A percentile compares a stretch with the other conserved stretches of the same genome.
Evolutionary conservation across 2,888 invertebrate species (phyloP).

Genomic region (Dasypolia templi): DNA sequence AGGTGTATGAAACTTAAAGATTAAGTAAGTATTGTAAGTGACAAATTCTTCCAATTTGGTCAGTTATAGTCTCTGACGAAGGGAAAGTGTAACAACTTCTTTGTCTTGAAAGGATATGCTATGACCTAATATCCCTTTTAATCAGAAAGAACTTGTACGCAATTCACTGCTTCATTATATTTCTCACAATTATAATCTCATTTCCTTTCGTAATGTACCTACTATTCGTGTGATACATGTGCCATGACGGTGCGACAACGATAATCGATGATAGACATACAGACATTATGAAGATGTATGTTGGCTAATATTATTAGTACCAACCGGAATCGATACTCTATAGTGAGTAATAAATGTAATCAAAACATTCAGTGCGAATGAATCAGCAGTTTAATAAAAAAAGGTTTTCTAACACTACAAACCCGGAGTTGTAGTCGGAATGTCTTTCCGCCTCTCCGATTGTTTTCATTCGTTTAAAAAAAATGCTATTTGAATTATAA

Average conservation of each 20-base stretch:
- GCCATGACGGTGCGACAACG: constrained; percentile 40
- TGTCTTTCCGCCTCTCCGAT: background rate
- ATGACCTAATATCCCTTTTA: constrained; percentile 32
- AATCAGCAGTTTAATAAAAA: constrained; percentile 25
- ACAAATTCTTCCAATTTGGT: background rate
- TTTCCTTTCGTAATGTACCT: constrained; percentile 54
- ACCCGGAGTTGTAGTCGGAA: background rate
- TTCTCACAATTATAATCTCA: constrained; percentile 49
- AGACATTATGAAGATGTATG: constrained; percentile 12
- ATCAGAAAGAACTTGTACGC: constrained; percentile 7
- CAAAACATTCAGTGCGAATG: constrained; percentile 39
- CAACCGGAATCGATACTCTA: constrained; percentile 28
- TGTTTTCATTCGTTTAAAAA: no score
- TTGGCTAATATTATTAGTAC: constrained; percentile 26
- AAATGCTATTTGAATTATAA: no score
- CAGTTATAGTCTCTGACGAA: no score
- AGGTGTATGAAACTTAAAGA: background rate
- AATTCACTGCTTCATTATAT: constrained; percentile 7
- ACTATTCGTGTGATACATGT: constrained; percentile 41
- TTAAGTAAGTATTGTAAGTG: no score
- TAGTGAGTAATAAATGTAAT: constrained; percentile 48
- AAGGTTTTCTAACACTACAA: background rate
- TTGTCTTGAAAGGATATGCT: constrained; percentile 18
- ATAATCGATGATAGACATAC: constrained; percentile 24
- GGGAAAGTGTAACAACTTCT: background rate